A percentile compares a stretch with the other conserved stretches of the same genome.
Conservation (phyloP, 2,797 vertebrate species). For the Myotis planiceps region DNA sequence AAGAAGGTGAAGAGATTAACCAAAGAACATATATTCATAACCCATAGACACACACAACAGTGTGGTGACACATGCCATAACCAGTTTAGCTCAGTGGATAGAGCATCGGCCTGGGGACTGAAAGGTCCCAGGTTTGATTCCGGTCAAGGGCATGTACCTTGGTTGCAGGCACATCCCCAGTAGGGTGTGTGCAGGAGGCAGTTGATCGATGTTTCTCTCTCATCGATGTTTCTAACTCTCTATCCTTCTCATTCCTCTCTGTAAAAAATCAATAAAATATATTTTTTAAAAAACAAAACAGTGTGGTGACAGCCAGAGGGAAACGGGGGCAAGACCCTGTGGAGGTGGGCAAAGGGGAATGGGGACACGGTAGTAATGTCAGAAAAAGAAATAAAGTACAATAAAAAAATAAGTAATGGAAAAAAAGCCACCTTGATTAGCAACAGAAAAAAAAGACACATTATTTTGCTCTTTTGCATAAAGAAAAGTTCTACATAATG, state of each 20-base stretch:
- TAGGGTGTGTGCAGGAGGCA: no score
- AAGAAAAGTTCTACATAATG: not conserved
- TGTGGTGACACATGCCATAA: not conserved
- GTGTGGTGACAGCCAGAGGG: not conserved
- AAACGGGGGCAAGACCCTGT: not conserved
- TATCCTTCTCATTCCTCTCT: no score
- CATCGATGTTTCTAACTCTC: no score
- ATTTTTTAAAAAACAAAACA: not conserved
- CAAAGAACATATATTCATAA: not conserved
- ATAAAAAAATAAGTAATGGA: not conserved
- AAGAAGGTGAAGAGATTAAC: not conserved
- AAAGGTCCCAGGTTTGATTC: no score
- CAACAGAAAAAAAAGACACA: constrained; percentile 18
- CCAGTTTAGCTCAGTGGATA: no score
- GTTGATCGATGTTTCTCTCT: no score
- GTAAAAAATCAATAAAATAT: no score
- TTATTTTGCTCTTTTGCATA: not conserved
- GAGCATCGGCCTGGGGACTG: no score
- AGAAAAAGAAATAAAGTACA: not conserved
- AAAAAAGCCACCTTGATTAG: not conserved
- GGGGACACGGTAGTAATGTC: not conserved
- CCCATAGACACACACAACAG: not conserved
- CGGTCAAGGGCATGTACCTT: no score
- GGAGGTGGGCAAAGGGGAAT: not conserved
- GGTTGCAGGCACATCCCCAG: no score